A percentile compares a stretch with the other conserved stretches of the same genome.
Evolutionary conservation across 2,888 invertebrate genomes (phyloP).

Genomic region (Abrostola triplasia): DNA sequence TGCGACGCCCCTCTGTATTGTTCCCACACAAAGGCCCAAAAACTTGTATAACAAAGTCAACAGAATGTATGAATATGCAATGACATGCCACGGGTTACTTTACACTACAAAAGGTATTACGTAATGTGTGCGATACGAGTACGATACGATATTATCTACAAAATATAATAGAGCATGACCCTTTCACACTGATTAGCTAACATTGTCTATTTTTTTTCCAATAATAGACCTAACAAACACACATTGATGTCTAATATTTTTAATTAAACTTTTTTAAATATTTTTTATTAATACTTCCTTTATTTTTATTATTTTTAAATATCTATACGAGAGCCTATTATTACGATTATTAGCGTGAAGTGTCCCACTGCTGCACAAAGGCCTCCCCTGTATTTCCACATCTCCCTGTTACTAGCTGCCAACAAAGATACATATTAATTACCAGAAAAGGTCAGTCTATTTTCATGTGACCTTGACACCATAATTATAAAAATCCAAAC

Average conservation of each 20-base stretch:
- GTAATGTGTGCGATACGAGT: constrained; percentile 21
- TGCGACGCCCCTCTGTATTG: constrained; percentile 45
- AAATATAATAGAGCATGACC: background rate
- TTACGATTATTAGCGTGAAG: too few species aligned
- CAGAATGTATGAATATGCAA: constrained; percentile 54
- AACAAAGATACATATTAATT: too few species aligned
- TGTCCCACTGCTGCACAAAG: too few species aligned
- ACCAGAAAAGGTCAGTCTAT: background rate
- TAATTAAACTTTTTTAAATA: too few species aligned
- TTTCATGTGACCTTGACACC: constrained; percentile 12
- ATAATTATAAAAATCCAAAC: constrained; percentile 3
- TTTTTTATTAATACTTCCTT: too few species aligned
- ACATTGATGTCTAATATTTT: too few species aligned
- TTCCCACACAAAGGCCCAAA: constrained; percentile 45
- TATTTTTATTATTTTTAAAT: too few species aligned
- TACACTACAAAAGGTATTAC: constrained; percentile 20
- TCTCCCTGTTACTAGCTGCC: too few species aligned
- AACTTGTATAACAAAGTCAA: constrained; percentile 47
- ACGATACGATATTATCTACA: background rate
- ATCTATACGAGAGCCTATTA: too few species aligned
- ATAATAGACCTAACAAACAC: too few species aligned
- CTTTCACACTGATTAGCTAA: too few species aligned
- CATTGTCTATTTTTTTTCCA: background rate
- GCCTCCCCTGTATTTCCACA: too few species aligned
- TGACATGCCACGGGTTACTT: constrained; percentile 38